These are phyloP conservation scores for Palythoa grandis DNA, from an alignment of 92 coral and sea anemone genomes.

Conservation along the genomic window DNA sequence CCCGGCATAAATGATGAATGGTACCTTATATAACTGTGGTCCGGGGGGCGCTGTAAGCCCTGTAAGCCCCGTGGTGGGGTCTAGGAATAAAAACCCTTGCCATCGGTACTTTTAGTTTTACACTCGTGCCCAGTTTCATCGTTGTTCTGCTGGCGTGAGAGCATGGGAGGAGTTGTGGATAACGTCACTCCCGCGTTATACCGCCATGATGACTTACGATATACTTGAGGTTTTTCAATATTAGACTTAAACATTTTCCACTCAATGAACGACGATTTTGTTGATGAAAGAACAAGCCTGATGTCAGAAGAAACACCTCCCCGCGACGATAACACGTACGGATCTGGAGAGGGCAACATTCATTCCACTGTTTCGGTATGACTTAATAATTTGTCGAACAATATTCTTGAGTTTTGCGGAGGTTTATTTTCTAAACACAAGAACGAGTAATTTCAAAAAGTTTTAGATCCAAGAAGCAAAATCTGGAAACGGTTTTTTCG, in stretches of 20 bases:
- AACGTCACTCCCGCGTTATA: conserved; percentile 77
- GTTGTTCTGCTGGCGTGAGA: background rate
- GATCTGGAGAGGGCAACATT: conserved; percentile 24
- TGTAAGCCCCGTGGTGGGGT: too few species aligned
- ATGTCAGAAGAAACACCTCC: conserved; percentile 75
- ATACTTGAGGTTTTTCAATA: background rate
- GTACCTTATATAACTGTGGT: too few species aligned
- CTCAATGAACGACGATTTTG: conserved; percentile 77
- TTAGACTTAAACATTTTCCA: background rate
- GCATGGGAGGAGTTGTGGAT: conserved; percentile 36
- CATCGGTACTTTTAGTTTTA: too few species aligned
- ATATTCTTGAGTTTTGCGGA: background rate
- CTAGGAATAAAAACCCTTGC: too few species aligned
- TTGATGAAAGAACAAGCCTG: conserved; percentile 85
- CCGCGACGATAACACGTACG: conserved; percentile 24
- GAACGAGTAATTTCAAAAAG: background rate
- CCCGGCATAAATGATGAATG: too few species aligned
- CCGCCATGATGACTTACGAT: conserved; percentile 71
- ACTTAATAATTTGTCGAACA: conserved; percentile 39
- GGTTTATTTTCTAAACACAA: conserved; percentile 8
- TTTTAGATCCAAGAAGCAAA: background rate
- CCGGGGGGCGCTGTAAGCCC: too few species aligned
- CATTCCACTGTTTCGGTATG: conserved; percentile 42
- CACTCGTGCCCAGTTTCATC: background rate
- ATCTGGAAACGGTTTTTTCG: background rate